Percentiles rank a stretch among this genome's conserved stretches.
Conservation (phyloP, 2,797 vertebrate species). For the Otolemur crassicaudatus region DNA sequence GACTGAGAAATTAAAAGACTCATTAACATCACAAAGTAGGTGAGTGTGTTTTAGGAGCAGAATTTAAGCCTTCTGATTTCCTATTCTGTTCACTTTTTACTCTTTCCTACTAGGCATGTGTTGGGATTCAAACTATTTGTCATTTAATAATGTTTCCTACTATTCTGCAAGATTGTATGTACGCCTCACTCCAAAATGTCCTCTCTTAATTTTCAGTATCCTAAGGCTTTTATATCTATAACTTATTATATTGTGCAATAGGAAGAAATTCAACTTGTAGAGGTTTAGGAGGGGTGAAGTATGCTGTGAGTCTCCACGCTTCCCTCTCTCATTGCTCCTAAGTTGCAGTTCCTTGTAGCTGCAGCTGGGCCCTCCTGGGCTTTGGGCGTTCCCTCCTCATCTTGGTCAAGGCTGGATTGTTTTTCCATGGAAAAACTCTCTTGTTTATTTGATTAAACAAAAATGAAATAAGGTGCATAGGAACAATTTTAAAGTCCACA, state of each 20-base stretch:
- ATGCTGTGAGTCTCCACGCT: no score
- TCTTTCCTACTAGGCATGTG: neutral
- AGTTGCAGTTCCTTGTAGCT: neutral
- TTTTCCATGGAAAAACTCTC: no score
- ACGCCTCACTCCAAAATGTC: neutral
- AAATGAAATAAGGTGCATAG: no score
- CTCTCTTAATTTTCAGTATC: neutral
- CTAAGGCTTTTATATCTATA: neutral
- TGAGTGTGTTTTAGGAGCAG: neutral
- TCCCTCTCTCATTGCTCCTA: neutral
- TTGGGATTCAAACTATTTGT: neutral
- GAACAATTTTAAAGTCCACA: no score
- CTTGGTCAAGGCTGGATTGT: neutral
- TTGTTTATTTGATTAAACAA: no score
- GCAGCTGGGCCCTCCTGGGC: no score
- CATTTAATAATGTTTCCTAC: neutral
- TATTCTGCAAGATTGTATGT: neutral
- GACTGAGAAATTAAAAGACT: neutral
- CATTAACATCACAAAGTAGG: neutral
- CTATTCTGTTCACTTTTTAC: neutral
- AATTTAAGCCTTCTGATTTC: neutral
- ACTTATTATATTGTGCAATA: neutral
- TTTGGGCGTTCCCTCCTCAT: neutral
- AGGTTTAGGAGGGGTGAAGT: neutral
- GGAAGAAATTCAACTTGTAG: neutral